Conservation (phyloP, 92 coral and sea anemone species). For the Micromussa lordhowensis region DNA sequence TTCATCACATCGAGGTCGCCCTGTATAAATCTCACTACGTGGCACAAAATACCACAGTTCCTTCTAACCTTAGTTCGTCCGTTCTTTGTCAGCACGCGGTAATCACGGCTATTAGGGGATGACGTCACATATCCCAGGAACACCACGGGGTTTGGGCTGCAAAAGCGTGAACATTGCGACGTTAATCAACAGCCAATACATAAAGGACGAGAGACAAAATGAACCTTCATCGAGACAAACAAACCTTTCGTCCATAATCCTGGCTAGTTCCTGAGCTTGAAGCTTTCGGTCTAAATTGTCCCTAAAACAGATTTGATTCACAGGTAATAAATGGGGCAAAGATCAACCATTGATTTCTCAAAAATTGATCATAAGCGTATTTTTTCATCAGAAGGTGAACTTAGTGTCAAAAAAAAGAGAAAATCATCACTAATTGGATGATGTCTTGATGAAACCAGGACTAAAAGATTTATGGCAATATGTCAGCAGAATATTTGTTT, state of each 20-base stretch:
- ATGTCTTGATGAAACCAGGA: too few species aligned
- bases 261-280: constrained; percentile 90
- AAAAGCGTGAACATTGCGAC: not conserved
- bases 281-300: constrained; percentile 91
- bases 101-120: constrained; percentile 94
- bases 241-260: constrained; percentile 87
- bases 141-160: constrained; percentile 91
- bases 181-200: not conserved
- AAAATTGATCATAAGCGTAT: too few species aligned
- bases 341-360: too few species aligned
- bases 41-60: not conserved
- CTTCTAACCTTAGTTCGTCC: constrained; percentile 87
- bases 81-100: constrained; percentile 67
- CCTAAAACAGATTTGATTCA: constrained; percentile 45
- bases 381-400: too few species aligned
- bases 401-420: too few species aligned
- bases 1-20: too few species aligned
- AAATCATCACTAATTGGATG: too few species aligned
- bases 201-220: not conserved
- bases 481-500: too few species aligned
- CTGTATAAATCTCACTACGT: too few species aligned
- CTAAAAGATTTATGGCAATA: too few species aligned
- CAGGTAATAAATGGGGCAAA: too few species aligned
- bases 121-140: constrained; percentile 98
- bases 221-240: not conserved